Base-by-base conservation (phyloP, 2,888 invertebrate genomes). In the Patella caerulea region DNA sequence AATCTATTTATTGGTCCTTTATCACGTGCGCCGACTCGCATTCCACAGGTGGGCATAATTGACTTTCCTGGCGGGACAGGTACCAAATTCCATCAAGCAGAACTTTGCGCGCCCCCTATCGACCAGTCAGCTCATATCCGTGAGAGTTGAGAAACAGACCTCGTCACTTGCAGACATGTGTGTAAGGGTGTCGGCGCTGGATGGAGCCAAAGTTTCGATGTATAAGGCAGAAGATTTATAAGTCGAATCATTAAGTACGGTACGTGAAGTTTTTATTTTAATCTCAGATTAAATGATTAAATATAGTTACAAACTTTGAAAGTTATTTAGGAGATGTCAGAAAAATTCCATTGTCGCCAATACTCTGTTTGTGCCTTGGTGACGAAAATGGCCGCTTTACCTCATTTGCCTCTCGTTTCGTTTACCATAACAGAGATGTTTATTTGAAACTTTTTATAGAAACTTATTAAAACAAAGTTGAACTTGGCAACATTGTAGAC, bases 81-180 rank as follows among this genome's bases (percentile, higher is more conserved):
- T 75, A 75, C 75, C 75, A 75, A 75, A 75, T 75, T 75, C 75
- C 75, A 75, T 75, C 75, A 75, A 71, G 70, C 75, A 71, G 65
- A 65, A 73, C 65, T 52, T 73, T 45, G 73, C 15, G 76, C 76
- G 76, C 76, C 76, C 76, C 52, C 76, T 76, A 76, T 59, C 71
- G 76, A 72, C 76, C 65, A 65, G 65, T 65, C 65, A 65, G 24
- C 65, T 65, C 24, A 24, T 24, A 24, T 24, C 9, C 24, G 65
- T 24, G 65, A 65, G 19, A 24, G 65, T 65, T 24, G 65, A 65
- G 24, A 45, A 45, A 45, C 11, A 65, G 65, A 65, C 65, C 65
- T 65, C 24, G 65, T 65, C 65, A 65, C 24, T 65, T 65, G 65
- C 65, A 65, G 65, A 65, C 65, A 65, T 65, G 65, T 65, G 65